Base-by-base conservation (phyloP, 2,888 invertebrate genomes). In the Carcina quercana region DNA sequence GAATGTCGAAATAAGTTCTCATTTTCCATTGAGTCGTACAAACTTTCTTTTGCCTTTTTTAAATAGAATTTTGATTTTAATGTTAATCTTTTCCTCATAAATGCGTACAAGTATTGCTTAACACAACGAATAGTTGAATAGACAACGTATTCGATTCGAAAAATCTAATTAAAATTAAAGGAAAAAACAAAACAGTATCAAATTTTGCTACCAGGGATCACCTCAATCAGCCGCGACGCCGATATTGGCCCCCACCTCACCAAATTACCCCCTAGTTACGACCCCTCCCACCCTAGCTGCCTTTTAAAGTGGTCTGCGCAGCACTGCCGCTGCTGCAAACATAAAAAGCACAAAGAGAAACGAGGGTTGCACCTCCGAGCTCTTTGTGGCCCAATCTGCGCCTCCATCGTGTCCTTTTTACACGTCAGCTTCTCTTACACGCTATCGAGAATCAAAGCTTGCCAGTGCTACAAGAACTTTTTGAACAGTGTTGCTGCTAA, bases 281-380 rank as follows among this genome's bases (percentile, higher is more conserved):
- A 50, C 71, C 72, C 70, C 71, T 58, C 59, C 67, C 72, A 63
- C 72, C 75, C 78, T 63, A 64, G 59, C 64, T 73, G 72, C 80
- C 75, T 79, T 78, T 82, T 82, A 80, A 83, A 83, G 84, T 80
- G 84, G 82, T 82, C 80, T 80, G 76, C 64, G 75, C 72, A 76
- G 52, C 58, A 55, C 73, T 78, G 73, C 75, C 71, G 76, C 75
- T 75, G 79, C 70, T 75, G 72, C 72, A 78, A 78, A 78, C 70
- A 76, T 71, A 79, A 82, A 82, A 80, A 82, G 69, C 73, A 68
- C 66, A 79, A 80, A 80, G 70, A 68, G 67, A 55, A 62, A 62
- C 62, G 69, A 62, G 61, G 69, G 67, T 61, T 62, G 72, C 78
- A 78, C 80, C 83, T 82, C 74, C 58, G 68, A 71, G 72, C 80